Conservation (phyloP, 2,797 vertebrate genomes). For the Argya squamiceps region DNA sequence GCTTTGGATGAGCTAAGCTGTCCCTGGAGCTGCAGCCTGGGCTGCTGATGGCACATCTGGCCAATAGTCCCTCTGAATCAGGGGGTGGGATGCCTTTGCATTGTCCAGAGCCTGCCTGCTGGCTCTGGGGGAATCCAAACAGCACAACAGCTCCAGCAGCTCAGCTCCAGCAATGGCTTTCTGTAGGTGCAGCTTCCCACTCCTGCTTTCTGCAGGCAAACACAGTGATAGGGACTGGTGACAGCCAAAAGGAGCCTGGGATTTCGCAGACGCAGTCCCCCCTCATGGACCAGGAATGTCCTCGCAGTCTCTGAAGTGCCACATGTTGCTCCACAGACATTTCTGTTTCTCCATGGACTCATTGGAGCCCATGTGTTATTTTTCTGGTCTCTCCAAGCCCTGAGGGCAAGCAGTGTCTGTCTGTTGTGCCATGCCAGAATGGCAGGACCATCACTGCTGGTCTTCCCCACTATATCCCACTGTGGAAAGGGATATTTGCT, state of each 20-base stretch:
- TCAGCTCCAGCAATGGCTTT: not conserved
- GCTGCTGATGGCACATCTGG: not conserved
- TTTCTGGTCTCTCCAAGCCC: not conserved
- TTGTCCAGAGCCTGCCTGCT: not conserved
- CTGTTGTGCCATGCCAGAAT: not conserved
- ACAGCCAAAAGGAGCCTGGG: not conserved
- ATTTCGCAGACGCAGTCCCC: accelerated
- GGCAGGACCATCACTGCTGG: not conserved
- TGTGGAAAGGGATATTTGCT: not conserved
- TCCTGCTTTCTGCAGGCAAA: not conserved
- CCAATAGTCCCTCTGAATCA: not conserved
- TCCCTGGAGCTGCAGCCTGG: not conserved
- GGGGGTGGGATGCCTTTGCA: accelerated
- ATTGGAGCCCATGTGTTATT: not conserved
- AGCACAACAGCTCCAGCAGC: not conserved
- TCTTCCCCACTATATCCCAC: accelerated
- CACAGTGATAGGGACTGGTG: accelerated
- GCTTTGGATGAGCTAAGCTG: not conserved
- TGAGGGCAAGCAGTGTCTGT: not conserved
- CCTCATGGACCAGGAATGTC: accelerated
- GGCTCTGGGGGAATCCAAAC: accelerated
- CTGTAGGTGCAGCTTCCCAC: not conserved
- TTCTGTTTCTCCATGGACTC: not conserved
- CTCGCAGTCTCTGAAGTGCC: not conserved
- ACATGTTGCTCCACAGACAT: not conserved